Evolutionary conservation across 2,113 vertebrate genomes (phyloP), one percentile per base, ranked within the genome.

Genomic region (Neogale vison): DNA sequence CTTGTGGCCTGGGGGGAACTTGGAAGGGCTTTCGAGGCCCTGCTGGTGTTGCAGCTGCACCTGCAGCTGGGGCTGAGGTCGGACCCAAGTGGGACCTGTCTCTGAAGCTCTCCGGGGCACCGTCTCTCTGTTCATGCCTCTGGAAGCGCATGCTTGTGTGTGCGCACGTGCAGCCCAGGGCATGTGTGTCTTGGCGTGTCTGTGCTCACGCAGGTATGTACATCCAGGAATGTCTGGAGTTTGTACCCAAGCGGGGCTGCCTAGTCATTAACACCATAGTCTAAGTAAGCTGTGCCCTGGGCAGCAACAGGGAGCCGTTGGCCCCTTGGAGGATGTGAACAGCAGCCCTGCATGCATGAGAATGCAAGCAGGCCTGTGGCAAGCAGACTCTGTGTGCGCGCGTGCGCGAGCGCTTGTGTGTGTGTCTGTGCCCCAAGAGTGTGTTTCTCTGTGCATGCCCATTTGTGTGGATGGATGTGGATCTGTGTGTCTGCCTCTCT

Each of bases 331-430:
- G 12, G 8, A 2, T 11, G 79, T 74, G 77, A 91, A 55, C 23
- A 57, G 72, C 65, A 82, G 45, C 39, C 26, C 52, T 29, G 10
- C 21, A 24, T 1, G 4, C 18, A 10, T 4, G 45, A 8, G 23
- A 9, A 31, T 1, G 18, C 10, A 6, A 4, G 6, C 11, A 1
- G 18, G 82, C 1, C 34, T 57, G 18, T 23, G 23, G 11, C 31
- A 15, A 45, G 9, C 26, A 59, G 55, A 42, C 14, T 61, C n/a
- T 34, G 2, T 31, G 26, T 6, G 61, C 6, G 12, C 11, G 15
- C 3, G 26, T 6, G 61, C 6, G 12, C 4, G 15, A 1, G 26
- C 11, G 14, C 50, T 85, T 74, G 21, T 17, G 5, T 55, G 34
- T 34, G 0, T 29, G 4, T 67, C 13, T 82, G 31, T 87, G 52